A percentile compares a stretch with the other conserved stretches of the same genome.
Conservation (phyloP, 1,140 invertebrate species). For the Papilio aristodemus region DNA sequence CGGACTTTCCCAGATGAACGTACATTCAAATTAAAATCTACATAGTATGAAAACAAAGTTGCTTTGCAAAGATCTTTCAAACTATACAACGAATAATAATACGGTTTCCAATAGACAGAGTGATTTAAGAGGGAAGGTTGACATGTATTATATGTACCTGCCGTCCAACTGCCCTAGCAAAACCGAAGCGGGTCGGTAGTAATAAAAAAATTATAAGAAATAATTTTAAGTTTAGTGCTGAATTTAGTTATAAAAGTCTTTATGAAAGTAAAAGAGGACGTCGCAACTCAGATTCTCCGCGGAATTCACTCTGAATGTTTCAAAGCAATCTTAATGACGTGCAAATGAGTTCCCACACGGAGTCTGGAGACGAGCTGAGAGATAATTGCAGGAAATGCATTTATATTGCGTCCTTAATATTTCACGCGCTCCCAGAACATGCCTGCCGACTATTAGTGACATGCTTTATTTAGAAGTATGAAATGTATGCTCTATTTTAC, state of each 20-base stretch:
- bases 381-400: conserved; percentile 16
- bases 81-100: too few relatives aligned
- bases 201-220: too few relatives aligned
- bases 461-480: neutral
- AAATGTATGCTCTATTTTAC: neutral
- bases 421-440: neutral
- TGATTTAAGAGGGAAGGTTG: too few relatives aligned
- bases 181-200: too few relatives aligned
- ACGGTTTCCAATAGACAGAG: too few relatives aligned
- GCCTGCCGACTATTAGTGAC: neutral
- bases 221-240: neutral
- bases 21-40: too few relatives aligned
- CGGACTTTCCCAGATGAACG: too few relatives aligned
- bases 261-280: neutral
- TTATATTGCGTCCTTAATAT: conserved; percentile 11
- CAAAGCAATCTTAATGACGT: conserved; percentile 9
- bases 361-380: conserved; percentile 5
- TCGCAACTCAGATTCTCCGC: neutral
- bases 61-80: too few relatives aligned
- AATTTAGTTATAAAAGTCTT: neutral
- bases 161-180: too few relatives aligned
- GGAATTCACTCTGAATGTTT: conserved; percentile 10
- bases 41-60: too few relatives aligned
- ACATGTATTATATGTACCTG: too few relatives aligned
- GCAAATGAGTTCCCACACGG: conserved; percentile 14